phyloP scores from a whole-genome alignment of 2,113 vertebrate genomes.

The Dipodomys merriami region DNA sequence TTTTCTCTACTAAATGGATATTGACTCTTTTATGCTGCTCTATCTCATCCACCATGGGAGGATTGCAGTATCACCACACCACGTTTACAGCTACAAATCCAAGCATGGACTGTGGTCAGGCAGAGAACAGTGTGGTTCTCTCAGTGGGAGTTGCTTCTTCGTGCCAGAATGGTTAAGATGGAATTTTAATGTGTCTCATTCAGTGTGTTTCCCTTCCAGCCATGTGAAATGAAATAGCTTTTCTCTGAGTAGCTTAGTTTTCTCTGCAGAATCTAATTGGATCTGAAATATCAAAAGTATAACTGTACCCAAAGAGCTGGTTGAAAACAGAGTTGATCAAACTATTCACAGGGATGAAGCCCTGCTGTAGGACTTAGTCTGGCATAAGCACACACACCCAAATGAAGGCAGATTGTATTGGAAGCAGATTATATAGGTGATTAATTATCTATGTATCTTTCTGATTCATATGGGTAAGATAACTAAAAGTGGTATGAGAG shows the following conservation, averaged over 20 bases:
- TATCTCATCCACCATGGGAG: background rate
- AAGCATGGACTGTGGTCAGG: background rate
- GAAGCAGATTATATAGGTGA: background rate
- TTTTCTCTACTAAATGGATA: background rate
- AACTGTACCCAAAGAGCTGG: background rate
- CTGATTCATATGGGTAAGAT: background rate
- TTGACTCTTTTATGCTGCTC: background rate
- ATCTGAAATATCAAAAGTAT: slow-evolving; percentile 14
- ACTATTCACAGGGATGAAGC: background rate
- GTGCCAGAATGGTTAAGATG: background rate
- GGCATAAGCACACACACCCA: background rate
- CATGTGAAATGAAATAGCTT: slow-evolving; percentile 36
- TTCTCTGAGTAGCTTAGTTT: slow-evolving; percentile 37
- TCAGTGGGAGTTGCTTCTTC: background rate
- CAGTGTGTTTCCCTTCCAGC: background rate
- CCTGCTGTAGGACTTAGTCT: background rate
- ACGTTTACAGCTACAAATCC: background rate
- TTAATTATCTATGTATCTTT: background rate
- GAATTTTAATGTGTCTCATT: background rate
- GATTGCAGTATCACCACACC: background rate
- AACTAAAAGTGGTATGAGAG: background rate
- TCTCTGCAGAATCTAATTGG: slow-evolving; percentile 35
- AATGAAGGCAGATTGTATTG: accelerated
- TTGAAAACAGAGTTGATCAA: background rate
- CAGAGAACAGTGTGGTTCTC: background rate